Evolutionary conservation across 2,888 invertebrate genomes (phyloP), one percentile per base, ranked within the genome.

Genomic region (Drosophila longiperda): DNA sequence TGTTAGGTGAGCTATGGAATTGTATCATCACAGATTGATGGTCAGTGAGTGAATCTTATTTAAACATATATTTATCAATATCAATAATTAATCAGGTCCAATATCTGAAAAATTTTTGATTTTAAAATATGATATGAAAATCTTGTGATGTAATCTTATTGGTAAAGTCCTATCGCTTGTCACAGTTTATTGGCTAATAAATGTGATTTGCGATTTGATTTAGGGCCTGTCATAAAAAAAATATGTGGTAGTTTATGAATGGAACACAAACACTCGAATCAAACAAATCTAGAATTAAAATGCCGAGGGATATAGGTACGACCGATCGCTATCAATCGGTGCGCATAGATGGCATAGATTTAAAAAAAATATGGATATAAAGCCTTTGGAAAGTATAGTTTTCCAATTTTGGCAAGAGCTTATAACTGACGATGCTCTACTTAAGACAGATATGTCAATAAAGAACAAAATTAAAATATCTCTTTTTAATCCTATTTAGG

Each of bases 151-250:
- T 53, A 61, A 54, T 66, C 45, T 12, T 20, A 60, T 63, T 63
- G 67, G 15, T 33, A 29, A 34, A 79, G 52, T 52, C 66, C 74
- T 55, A 68, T 79, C 75, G 48, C 15, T 26, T 33, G 23, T 40
- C 50, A 23, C 17, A 52, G 36, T 62, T 42, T 33, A 63, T 9
- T 36, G n/a, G 52, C 60, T 40, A 79, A 64, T 57, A 49, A 48
- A 55, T 59, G 54, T 58, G 68, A 65, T 79, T 76, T 50, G n/a
- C 1, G 20, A 33, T 59, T 65, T 80, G 69, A 80, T 77, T 80
- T 79, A 76, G 38, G n/a, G 20, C 9, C 8, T 20, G 1, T 3
- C 38, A 62, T 69, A 59, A 68, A 50, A 45, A 26, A 1, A 38
- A 48, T 2, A 29, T 23, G 32, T 20, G 8, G 11, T 6, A 4